Evolutionary conservation across 2,797 vertebrate genomes (phyloP).

Genomic region (Labeo calbasu): DNA sequence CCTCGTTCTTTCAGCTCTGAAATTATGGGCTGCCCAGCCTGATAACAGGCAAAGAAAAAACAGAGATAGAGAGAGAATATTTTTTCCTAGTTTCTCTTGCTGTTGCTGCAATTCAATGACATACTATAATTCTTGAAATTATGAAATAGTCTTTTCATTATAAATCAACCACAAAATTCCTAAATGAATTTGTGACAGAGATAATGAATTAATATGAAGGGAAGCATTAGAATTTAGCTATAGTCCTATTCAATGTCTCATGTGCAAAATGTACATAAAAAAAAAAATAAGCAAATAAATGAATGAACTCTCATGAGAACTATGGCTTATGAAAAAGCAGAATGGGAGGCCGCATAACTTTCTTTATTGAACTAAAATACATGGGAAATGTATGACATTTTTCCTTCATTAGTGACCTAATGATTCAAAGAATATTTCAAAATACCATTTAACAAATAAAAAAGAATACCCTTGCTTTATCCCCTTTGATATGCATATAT

Average conservation of each 20-base stretch:
- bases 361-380: not conserved
- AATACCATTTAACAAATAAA: not conserved
- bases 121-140: constrained; percentile 18
- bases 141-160: constrained; percentile 1
- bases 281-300: not conserved
- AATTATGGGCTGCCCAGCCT: constrained; percentile 89
- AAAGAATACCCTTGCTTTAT: too few relatives aligned
- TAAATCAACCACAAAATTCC: constrained; percentile 1
- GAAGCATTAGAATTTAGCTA: not conserved
- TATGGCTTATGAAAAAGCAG: not conserved
- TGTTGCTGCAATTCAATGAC: constrained; percentile 32
- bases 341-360: not conserved
- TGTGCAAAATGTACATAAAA: not conserved
- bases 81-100: not conserved
- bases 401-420: not conserved
- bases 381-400: not conserved
- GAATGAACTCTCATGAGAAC: not conserved
- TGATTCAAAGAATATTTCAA: not conserved
- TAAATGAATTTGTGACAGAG: not conserved
- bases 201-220: not conserved
- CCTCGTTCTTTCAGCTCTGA: constrained; percentile 92
- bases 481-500: too few relatives aligned
- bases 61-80: constrained; percentile 16
- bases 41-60: constrained; percentile 69
- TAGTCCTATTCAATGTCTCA: not conserved